phyloP scores from a whole-genome alignment of 2,113 vertebrate species.

The Heloderma charlesbogerti region DNA sequence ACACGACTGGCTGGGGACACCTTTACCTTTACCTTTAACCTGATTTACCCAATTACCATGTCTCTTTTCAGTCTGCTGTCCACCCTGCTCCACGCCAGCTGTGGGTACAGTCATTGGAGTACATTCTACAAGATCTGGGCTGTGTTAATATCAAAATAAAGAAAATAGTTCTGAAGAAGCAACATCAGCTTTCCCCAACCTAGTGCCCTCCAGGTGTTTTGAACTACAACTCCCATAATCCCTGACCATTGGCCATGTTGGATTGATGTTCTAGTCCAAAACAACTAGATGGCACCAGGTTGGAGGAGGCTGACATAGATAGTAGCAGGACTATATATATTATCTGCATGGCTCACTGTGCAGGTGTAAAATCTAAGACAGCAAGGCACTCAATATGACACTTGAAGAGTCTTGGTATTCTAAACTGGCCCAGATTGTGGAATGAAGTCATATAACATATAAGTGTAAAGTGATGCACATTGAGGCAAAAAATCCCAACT shows the following conservation, averaged over 20 bases:
- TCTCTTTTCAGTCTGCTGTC: not conserved
- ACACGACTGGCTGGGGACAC: too few relatives aligned
- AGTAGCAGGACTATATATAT: too few relatives aligned
- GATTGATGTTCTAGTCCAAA: too few relatives aligned
- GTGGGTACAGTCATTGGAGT: not conserved
- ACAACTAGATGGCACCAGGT: too few relatives aligned
- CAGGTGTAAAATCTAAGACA: not conserved
- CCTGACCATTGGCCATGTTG: too few relatives aligned
- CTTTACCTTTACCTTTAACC: too few relatives aligned
- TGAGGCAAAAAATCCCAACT: too few relatives aligned
- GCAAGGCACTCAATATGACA: not conserved
- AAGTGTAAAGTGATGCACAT: too few relatives aligned
- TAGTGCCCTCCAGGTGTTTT: too few relatives aligned
- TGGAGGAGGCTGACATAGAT: too few relatives aligned
- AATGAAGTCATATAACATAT: not conserved
- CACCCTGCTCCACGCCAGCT: not conserved
- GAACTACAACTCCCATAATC: too few relatives aligned
- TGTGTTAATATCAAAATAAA: not conserved
- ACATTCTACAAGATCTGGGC: not conserved
- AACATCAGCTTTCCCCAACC: not conserved
- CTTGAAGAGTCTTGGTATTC: not conserved
- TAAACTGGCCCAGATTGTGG: not conserved
- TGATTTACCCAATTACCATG: not conserved
- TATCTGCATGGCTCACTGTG: not conserved
- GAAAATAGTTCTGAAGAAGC: not conserved